Conservation (phyloP, 2,113 vertebrate species). For the Spea bombifrons region DNA sequence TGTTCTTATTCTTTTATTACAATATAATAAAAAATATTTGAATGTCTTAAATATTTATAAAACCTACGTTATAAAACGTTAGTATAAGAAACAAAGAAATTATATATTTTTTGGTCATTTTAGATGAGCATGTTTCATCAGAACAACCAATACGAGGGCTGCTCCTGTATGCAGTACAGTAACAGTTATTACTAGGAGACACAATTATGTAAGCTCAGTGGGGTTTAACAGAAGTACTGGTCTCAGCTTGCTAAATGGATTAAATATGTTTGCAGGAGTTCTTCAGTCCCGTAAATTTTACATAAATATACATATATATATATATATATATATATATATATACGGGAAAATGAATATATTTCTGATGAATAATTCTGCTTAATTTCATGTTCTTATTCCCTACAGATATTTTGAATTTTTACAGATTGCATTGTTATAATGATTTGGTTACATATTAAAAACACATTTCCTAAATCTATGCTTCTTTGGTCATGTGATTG, state of each 20-base stretch:
- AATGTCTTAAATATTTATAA: no score
- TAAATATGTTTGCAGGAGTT: conserved; percentile 49
- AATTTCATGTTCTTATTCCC: no score
- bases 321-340: no score
- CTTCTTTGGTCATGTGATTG: background rate
- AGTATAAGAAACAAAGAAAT: no score
- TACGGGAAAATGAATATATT: no score
- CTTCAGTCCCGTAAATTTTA: conserved; percentile 42
- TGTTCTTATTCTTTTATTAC: no score
- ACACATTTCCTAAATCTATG: background rate
- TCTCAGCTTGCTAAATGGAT: conserved; percentile 63
- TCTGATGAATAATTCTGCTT: no score
- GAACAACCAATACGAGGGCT: conserved; percentile 24
- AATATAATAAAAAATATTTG: no score
- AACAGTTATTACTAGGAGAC: conserved; percentile 54
- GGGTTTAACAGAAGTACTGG: conserved; percentile 58
- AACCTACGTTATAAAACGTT: no score
- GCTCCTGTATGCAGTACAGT: conserved; percentile 43
- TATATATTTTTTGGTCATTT: background rate
- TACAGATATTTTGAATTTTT: background rate
- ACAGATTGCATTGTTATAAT: background rate
- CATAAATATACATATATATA: no score
- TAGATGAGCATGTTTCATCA: conserved; percentile 22
- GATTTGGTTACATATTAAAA: background rate
- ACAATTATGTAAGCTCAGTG: conserved; percentile 56